Conservation (phyloP, 2,113 vertebrate genomes). For the Erythrocercus mccallii region DNA sequence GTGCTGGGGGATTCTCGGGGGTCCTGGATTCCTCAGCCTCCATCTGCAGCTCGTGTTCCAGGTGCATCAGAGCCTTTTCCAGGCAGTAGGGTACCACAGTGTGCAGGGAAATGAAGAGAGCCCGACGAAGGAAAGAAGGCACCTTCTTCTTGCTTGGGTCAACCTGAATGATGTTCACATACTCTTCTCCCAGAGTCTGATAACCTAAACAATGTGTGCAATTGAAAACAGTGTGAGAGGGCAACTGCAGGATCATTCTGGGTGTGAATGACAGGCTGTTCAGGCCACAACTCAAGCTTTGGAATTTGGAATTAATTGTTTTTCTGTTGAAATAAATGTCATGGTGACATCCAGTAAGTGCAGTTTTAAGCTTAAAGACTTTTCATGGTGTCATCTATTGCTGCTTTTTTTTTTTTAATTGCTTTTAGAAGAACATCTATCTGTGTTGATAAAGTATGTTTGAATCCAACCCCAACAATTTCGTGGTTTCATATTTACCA, state of each 20-base stretch:
- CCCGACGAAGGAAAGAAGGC: constrained; percentile 75
- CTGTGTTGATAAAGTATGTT: background rate
- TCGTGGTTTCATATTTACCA: background rate
- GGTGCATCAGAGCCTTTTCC: constrained; percentile 81
- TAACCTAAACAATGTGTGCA: constrained; percentile 69
- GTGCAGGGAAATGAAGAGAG: constrained; percentile 75
- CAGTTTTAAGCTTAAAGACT: background rate
- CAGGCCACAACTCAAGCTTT: background rate
- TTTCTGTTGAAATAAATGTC: rapidly evolving
- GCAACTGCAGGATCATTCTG: background rate
- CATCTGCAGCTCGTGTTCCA: constrained; percentile 84
- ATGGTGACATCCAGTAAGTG: background rate
- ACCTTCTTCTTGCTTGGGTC: constrained; percentile 77
- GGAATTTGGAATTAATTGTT: background rate
- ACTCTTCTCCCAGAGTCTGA: constrained; percentile 96
- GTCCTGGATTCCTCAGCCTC: background rate
- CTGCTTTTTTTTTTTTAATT: background rate
- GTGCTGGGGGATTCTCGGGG: constrained; percentile 9
- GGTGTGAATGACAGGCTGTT: background rate
- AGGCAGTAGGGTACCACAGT: constrained; percentile 82
- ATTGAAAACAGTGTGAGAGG: background rate
- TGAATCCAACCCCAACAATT: background rate
- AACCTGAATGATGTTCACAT: constrained; percentile 88
- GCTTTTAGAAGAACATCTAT: background rate
- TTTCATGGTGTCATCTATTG: background rate